Evolutionary conservation across 1,140 invertebrate species (phyloP).

Genomic region (Drosophila truncata): DNA sequence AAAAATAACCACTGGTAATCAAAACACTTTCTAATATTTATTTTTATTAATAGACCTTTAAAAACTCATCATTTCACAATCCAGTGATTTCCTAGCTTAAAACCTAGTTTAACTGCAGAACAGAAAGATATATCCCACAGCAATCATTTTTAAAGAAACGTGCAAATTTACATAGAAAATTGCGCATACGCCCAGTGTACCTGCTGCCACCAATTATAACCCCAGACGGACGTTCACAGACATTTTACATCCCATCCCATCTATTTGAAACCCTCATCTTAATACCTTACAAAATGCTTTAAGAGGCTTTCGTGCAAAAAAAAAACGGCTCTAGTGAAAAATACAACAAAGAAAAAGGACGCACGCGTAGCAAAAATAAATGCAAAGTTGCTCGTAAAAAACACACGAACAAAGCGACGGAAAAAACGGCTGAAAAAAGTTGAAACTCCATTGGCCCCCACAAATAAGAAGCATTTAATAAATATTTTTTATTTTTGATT

Average conservation of each 20-base stretch:
- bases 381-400: no score
- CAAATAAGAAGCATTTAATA: no score
- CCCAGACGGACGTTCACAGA: constrained; percentile 18
- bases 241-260: neutral
- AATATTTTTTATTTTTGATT: no score
- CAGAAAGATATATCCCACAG: no score
- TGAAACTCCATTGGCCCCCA: neutral
- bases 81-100: no score
- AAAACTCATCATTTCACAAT: neutral
- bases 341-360: constrained; percentile 12
- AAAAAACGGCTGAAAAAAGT: constrained; percentile 22
- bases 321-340: neutral
- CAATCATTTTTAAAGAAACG: neutral
- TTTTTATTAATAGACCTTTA: neutral
- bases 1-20: neutral
- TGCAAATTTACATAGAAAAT: constrained; percentile 8
- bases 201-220: constrained; percentile 55
- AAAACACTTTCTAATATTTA: neutral
- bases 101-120: no score
- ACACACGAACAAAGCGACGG: constrained; percentile 7
- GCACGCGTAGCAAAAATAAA: constrained; percentile 3
- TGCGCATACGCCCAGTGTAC: constrained; percentile 54
- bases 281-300: constrained; percentile 60
- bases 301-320: constrained; percentile 48
- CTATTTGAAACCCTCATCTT: neutral